Evolutionary conservation across 2,113 vertebrate species (phyloP), one percentile per base, ranked within the genome.

Genomic region (Caranx melampygus): DNA sequence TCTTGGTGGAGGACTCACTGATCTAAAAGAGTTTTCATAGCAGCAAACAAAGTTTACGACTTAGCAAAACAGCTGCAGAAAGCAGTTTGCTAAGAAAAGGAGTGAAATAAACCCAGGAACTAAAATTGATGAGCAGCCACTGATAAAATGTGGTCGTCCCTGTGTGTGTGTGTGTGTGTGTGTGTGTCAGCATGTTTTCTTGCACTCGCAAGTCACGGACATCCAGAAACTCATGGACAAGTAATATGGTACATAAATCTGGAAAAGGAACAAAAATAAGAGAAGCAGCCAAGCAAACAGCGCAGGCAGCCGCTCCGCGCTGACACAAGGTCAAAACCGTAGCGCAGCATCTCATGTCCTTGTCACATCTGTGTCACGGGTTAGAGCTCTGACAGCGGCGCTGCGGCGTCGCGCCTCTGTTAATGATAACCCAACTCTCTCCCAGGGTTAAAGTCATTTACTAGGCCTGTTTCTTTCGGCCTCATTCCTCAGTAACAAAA

Each of bases 381-480:
- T 82, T 75, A 45, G 71, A 62, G 68, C 75, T 78, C 61, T 79
- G 90, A 88, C 84, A 86, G 82, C 80, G 31, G 20, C 2, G 37
- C 51, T 6, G 18, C 66, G 26, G 59, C 63, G 71, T 58, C 52
- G 47, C 15, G 8, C 77, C 78, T 49, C 60, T 20, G 79, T 89
- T 92, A 91, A 85, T 88, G 85, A 89, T 89, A 84, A 85, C 79
- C 84, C 68, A 35, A 16, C 68, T 80, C 82, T 71, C 69, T 85
- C 65, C 58, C 89, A 90, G 87, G 90, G 91, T 81, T 88, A 69
- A 68, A 93, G 82, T 87, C 86, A 90, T 92, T 90, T 84, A 84
- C 73, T 62, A 87, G 45, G 12, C 77, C 67, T 14, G 78, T 58
- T 85, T 76, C 26, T 26, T 70, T 20, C 72, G 16, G 81, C 74